Conservation (phyloP, 2,113 vertebrate species). For the Sinocyclocheilus anophthalmus region DNA sequence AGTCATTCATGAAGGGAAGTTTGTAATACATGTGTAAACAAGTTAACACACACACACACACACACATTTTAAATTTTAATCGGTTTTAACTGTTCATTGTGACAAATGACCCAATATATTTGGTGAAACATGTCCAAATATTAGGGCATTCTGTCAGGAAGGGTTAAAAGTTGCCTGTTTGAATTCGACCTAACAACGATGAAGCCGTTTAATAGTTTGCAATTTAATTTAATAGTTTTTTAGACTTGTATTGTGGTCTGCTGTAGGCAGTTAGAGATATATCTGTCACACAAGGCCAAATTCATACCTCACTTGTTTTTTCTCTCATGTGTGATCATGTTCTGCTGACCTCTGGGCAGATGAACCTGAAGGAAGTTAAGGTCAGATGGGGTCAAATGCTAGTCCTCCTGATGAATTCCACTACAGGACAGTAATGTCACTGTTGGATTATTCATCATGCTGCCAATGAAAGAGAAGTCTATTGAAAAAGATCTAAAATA, state of each 20-base stretch:
- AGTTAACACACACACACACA: not conserved
- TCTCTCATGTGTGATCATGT: not conserved
- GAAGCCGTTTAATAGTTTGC: not conserved
- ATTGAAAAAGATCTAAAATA: conserved; percentile 1
- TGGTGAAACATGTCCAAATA: not conserved
- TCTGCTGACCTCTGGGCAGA: conserved; percentile 16
- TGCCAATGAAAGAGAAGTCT: not conserved
- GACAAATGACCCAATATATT: not conserved
- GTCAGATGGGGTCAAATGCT: conserved; percentile 29
- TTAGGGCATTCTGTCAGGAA: not conserved
- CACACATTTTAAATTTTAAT: not conserved
- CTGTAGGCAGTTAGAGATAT: not conserved
- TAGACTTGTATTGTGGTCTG: not conserved
- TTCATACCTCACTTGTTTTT: not conserved
- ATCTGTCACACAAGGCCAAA: not conserved
- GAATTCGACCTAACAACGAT: not conserved
- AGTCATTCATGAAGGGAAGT: not conserved
- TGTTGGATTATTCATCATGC: conserved; percentile 27
- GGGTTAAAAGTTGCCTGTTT: not conserved
- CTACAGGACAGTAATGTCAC: conserved; percentile 12
- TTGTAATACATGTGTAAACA: not conserved
- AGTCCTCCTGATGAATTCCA: conserved; percentile 33
- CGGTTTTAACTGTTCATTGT: not conserved
- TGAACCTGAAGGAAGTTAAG: conserved; percentile 19
- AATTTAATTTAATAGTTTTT: no score